Evolutionary conservation across 30 jellyfish, hydroid and myxozoan genomes (phyloP).

Genomic region (Mastigias papua): DNA sequence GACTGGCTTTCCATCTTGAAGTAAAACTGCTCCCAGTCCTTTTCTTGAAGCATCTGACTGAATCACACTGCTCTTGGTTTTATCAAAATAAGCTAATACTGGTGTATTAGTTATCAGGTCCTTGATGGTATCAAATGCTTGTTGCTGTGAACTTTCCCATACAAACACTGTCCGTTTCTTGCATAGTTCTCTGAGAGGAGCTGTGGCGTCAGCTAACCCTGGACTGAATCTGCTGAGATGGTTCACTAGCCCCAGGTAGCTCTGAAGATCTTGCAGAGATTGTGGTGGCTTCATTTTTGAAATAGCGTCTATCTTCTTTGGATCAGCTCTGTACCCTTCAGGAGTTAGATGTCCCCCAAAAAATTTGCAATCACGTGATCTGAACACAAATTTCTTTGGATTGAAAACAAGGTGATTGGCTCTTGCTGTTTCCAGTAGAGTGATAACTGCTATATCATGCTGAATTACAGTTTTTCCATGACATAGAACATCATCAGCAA

Average conservation of each 20-base stretch:
- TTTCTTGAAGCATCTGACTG: slow-evolving; percentile 53
- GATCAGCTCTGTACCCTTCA: slow-evolving; percentile 30
- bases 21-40: slow-evolving; percentile 51
- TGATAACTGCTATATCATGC: slow-evolving; percentile 40
- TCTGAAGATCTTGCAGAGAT: slow-evolving; percentile 27
- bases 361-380: slow-evolving; percentile 12
- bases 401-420: slow-evolving; percentile 25
- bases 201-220: slow-evolving; percentile 24
- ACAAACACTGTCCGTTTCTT: slow-evolving; percentile 12
- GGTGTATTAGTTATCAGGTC: slow-evolving; percentile 36
- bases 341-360: slow-evolving; percentile 23
- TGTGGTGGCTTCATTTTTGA: slow-evolving; percentile 30
- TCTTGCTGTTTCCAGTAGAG: slow-evolving; percentile 12
- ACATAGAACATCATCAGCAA: slow-evolving; percentile 25
- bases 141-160: slow-evolving; percentile 57
- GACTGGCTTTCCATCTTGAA: slow-evolving; percentile 69
- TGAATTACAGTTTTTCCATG: slow-evolving; percentile 14
- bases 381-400: slow-evolving; percentile 21
- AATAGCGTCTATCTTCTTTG: slow-evolving; percentile 23
- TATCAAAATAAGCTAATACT: slow-evolving; percentile 38
- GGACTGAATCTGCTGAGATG: slow-evolving; percentile 23
- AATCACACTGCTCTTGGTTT: slow-evolving; percentile 17
- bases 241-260: slow-evolving; percentile 52
- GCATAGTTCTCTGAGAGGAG: slow-evolving; percentile 36
- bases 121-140: slow-evolving; percentile 28